Conservation (phyloP, 1,140 invertebrate genomes). For the Anoplophora glabripennis region DNA sequence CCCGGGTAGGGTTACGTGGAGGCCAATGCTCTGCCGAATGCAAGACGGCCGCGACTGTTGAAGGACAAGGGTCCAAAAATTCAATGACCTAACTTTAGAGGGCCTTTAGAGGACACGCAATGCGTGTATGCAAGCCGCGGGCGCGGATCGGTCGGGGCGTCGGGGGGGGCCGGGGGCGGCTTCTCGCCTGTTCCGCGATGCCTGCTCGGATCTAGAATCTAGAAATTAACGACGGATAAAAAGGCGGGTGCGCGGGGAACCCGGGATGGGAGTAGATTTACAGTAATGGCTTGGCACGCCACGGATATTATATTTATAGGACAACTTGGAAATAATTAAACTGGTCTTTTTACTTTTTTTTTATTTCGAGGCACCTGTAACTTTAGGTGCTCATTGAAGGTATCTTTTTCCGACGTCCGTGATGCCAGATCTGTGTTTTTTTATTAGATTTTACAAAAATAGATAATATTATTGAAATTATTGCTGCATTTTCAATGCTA, state of each 20-base stretch:
- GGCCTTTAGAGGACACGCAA: slow-evolving; percentile 41
- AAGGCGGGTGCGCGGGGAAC: slow-evolving; percentile 1
- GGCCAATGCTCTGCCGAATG: slow-evolving; percentile 16
- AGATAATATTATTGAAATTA: no score
- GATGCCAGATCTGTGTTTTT: no score
- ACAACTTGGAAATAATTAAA: slow-evolving; percentile 20
- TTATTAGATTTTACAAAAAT: no score
- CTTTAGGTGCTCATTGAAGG: no score
- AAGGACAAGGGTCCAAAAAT: slow-evolving; percentile 44
- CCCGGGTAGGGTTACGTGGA: slow-evolving; percentile 6
- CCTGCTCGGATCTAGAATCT: slow-evolving; percentile 1
- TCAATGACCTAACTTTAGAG: slow-evolving; percentile 44
- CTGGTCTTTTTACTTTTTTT: slow-evolving; percentile 14
- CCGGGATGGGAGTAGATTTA: slow-evolving; percentile 9
- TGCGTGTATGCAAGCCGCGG: slow-evolving; percentile 15
- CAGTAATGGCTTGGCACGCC: slow-evolving; percentile 3
- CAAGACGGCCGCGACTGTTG: slow-evolving; percentile 34
- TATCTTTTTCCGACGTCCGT: no score
- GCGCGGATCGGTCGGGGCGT: slow-evolving; percentile 5
- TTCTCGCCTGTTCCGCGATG: not conserved
- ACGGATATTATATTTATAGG: slow-evolving; percentile 18
- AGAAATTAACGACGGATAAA: slow-evolving; percentile 9
- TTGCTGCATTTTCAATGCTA: no score
- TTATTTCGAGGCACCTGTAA: slow-evolving; percentile 15
- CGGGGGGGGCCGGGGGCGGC: not conserved